Evolutionary conservation across 1,140 invertebrate genomes (phyloP), one percentile per base, ranked within the genome.

Genomic region (Scaptodrosophila lebanonensis): DNA sequence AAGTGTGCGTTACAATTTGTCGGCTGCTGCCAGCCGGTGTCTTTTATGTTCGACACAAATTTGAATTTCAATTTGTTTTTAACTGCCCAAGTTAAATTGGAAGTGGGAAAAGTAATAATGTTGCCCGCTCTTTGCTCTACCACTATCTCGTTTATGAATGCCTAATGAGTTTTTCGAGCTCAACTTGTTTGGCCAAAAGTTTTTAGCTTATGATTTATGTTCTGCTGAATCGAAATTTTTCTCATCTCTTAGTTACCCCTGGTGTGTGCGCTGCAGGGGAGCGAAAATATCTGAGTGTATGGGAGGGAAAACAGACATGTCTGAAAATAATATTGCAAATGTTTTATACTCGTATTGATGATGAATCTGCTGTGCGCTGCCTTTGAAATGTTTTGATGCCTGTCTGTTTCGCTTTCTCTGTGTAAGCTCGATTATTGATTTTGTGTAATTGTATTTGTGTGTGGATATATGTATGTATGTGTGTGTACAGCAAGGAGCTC

Each of bases 101-200:
- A 52, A 52, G 63, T 72, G 69, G 15, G 56, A 38, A 66, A 66
- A 70, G 62, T 62, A 58, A 57, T 43, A 20, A 49, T 56, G 30
- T 17, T 9, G 15, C n/a, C 13, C 47, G 49, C 54, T 56, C 15
- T 42, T 54, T 53, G 39, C n/a, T 8, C 36, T 33, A 11, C 2
- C 36, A 33, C n/a, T 60, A 33, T 62, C 32, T 61, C 63, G 65
- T 72, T 76, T 49, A 64, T 79, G 59, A 52, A 73, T 79, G n/a
- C 67, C 62, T 73, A 73, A 82, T 79, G 64, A 73, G 75, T 62
- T 73, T 76, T 58, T 32, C 27, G 18, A 38, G 8, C 5, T 9
- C n/a, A n/a, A 25, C 22, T 25, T 33, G 3, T 33, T 33, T 33
- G 6, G 32, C 32, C 12, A 3, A 8, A 5, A 33, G 12, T 33